These are phyloP conservation scores for Eubasilissa splendida DNA, from an alignment of 2,888 invertebrate genomes.

Conservation along the genomic window DNA sequence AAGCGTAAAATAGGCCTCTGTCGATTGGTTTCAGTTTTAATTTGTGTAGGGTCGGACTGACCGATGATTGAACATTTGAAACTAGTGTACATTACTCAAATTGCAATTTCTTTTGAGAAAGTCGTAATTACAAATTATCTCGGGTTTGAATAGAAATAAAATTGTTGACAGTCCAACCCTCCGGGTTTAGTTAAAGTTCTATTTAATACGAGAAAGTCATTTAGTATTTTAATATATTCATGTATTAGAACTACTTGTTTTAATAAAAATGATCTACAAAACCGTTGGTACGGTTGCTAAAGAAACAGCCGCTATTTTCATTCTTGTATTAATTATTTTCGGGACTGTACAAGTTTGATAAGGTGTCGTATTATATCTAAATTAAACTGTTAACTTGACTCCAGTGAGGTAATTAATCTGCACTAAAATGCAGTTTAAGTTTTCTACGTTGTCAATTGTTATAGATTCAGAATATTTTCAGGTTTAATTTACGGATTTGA, in stretches of 20 bases:
- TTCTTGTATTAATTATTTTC: constrained; percentile 15
- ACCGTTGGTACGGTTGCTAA: background rate
- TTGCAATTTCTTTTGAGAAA: background rate
- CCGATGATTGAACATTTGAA: background rate
- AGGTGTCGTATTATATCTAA: constrained; percentile 13
- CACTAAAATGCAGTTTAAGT: constrained; percentile 16
- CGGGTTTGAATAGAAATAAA: too few relatives aligned
- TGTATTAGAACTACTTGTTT: background rate
- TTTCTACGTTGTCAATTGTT: constrained; percentile 26
- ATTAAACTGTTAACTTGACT: constrained; percentile 10
- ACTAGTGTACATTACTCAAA: background rate
- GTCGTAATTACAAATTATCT: too few relatives aligned
- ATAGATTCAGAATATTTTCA: background rate
- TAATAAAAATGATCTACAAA: constrained; percentile 2
- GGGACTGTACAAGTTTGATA: background rate
- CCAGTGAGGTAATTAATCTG: constrained; percentile 23
- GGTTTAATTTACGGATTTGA: constrained; percentile 46
- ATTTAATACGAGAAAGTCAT: background rate
- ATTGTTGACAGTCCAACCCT: constrained; percentile 27
- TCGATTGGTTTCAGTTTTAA: constrained; percentile 51
- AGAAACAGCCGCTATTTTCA: constrained; percentile 22
- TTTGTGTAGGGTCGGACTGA: constrained; percentile 31
- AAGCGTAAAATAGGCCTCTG: constrained; percentile 46
- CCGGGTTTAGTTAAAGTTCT: background rate
- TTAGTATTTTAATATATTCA: constrained; percentile 9